Evolutionary conservation across 2,888 invertebrate species (phyloP).

Genomic region (Heterodera filipjevi): DNA sequence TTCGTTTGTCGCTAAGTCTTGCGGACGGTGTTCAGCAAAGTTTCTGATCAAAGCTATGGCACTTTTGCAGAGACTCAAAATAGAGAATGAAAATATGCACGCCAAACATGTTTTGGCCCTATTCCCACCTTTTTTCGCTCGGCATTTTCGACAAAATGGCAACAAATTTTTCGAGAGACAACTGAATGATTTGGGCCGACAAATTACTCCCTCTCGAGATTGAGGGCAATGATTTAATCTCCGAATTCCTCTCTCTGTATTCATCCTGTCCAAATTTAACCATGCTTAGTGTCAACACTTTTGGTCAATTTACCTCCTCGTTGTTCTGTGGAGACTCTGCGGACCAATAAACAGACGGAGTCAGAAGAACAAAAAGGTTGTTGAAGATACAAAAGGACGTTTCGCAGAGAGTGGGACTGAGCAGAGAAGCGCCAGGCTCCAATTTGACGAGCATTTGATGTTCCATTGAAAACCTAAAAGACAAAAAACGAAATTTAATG

Average conservation of each 20-base stretch:
- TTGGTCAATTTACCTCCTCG: not conserved
- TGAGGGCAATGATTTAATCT: slow-evolving; percentile 21
- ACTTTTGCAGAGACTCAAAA: slow-evolving; percentile 32
- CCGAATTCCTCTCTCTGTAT: not conserved
- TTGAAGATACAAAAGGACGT: slow-evolving; percentile 28
- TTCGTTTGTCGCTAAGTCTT: slow-evolving; percentile 36
- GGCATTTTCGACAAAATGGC: slow-evolving; percentile 69
- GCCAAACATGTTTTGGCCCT: not conserved
- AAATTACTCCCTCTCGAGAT: slow-evolving; percentile 21
- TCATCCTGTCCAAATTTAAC: not conserved
- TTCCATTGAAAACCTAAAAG: slow-evolving; percentile 26
- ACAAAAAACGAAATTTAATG: slow-evolving; percentile 11
- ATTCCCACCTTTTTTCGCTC: slow-evolving; percentile 48
- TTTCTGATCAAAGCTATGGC: slow-evolving; percentile 32
- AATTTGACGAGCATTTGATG: slow-evolving; percentile 30
- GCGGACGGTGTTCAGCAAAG: slow-evolving; percentile 38
- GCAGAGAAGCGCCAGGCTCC: slow-evolving; percentile 21
- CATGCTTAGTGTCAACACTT: not conserved
- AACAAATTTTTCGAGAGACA: slow-evolving; percentile 74
- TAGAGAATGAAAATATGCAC: slow-evolving; percentile 19
- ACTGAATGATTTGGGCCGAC: slow-evolving; percentile 61
- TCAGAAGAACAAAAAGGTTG: slow-evolving; percentile 12
- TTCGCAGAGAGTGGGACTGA: slow-evolving; percentile 30
- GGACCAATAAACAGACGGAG: slow-evolving; percentile 10
- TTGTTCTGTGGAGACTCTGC: slow-evolving; percentile 5